Evolutionary conservation across 1,140 invertebrate genomes (phyloP), one percentile per base, ranked within the genome.

Genomic region (Brachionus asplanchnoidis): DNA sequence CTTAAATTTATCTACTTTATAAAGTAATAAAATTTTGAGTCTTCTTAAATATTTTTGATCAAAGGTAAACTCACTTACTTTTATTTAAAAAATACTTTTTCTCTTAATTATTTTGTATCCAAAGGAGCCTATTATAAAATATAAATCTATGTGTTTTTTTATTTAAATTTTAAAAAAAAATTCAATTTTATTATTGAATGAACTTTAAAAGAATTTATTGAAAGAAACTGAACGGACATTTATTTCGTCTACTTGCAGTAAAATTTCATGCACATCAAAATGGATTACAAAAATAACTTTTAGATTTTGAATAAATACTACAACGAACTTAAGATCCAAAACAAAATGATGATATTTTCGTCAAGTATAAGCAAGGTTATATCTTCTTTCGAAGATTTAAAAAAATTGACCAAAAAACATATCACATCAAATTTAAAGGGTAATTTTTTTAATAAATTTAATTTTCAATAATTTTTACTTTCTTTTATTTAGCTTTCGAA

Each of bases 341-440:
- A 68, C n/a, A 23, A 40, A 5, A 75, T 50, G 28, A 77, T 50
- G 44, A 23, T 77, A 28, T 60, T 68, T 40, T 65, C 56, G 28
- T 82, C 79, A 12, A 68, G 28, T 65, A 11, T 82, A 12, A 82
- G 60, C 40, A 82, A 68, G 12, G 53, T 82, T 5, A 68, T 82
- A 17, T 60, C 79, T 28, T 82, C 79, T n/a, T 82, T 82, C 26
- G 79, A 82, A 26, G 79, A 82, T 40, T 28, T 82, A 1, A 82
- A 20, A 82, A 82, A 82, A 60, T 14, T 68, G n/a, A 42, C 53
- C 40, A 82, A 82, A 26, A 82, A 68, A 53, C 79, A 82, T 17
- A 14, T 65, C 14, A 44, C 20, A 6, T 44, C 23, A 28, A 53
- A 82, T 65, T 46, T 56, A 65, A 82, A 82, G 65, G 77, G 50